A percentile compares a stretch with the other conserved stretches of the same genome.
phyloP scores from a whole-genome alignment of 2,113 vertebrate species.

The Micromys minutus region DNA sequence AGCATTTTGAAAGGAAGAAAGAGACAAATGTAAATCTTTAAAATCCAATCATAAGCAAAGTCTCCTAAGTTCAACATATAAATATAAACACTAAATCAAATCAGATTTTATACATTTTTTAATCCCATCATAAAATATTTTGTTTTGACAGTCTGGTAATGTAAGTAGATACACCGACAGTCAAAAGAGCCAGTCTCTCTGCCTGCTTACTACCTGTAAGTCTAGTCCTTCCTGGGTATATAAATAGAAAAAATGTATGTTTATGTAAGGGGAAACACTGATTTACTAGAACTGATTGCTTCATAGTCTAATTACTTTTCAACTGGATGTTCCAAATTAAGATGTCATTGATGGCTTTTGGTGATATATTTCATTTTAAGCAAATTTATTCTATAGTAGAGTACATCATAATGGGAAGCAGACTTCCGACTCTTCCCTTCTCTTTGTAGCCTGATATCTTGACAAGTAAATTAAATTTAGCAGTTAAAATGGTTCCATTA shows the following conservation, averaged over 20 bases:
- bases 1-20: slow-evolving; percentile 63
- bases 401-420: slow-evolving; percentile 90
- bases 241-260: slow-evolving; percentile 83
- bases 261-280: slow-evolving; percentile 88
- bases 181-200: slow-evolving; percentile 81
- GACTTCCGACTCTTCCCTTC: slow-evolving; percentile 87
- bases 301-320: slow-evolving; percentile 90
- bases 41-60: slow-evolving; percentile 76
- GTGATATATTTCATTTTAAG: slow-evolving; percentile 92
- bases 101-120: slow-evolving; percentile 81
- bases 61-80: slow-evolving; percentile 76
- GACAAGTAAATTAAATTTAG: slow-evolving; percentile 99
- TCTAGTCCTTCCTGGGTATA: slow-evolving; percentile 84
- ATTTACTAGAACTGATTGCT: slow-evolving; percentile 91
- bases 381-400: slow-evolving; percentile 91
- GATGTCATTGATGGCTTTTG: slow-evolving; percentile 92
- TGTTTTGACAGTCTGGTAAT: slow-evolving; percentile 84
- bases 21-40: slow-evolving; percentile 80
- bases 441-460: slow-evolving; percentile 93
- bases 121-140: slow-evolving; percentile 78
- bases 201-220: slow-evolving; percentile 82
- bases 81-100: slow-evolving; percentile 83
- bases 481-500: slow-evolving; percentile 96
- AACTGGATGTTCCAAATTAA: slow-evolving; percentile 92
- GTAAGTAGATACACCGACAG: slow-evolving; percentile 81